Conservation (phyloP, 2,113 vertebrate species). For the Podiceps cristatus region DNA sequence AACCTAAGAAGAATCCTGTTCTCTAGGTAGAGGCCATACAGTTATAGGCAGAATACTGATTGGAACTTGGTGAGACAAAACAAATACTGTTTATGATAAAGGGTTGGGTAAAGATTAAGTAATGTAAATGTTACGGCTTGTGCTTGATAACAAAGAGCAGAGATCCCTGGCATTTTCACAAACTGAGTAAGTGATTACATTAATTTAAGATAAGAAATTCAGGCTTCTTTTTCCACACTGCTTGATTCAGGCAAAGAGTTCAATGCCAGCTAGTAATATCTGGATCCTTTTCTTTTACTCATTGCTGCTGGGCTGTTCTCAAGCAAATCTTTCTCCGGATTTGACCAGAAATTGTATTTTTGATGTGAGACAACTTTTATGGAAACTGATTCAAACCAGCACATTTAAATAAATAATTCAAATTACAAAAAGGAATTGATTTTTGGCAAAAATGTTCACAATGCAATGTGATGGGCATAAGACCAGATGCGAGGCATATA, state of each 20-base stretch:
- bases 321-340: neutral
- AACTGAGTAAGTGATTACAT: neutral
- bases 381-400: neutral
- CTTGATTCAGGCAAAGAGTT: neutral
- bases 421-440: neutral
- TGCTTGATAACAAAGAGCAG: neutral
- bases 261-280: neutral
- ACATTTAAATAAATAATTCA: neutral
- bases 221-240: neutral
- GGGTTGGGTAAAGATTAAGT: neutral
- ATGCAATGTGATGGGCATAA: neutral
- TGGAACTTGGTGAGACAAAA: neutral
- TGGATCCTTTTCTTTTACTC: neutral
- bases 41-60: neutral
- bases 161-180: neutral
- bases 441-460: conserved; percentile 2
- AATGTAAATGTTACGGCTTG: neutral
- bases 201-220: neutral
- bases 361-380: neutral
- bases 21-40: neutral
- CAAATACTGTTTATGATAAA: neutral
- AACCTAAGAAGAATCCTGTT: neutral
- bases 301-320: neutral
- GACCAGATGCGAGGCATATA: conserved; percentile 10
- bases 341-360: neutral